These are phyloP conservation scores for Buphagus erythrorhynchus DNA, from an alignment of 2,797 vertebrate genomes.

Conservation along the genomic window DNA sequence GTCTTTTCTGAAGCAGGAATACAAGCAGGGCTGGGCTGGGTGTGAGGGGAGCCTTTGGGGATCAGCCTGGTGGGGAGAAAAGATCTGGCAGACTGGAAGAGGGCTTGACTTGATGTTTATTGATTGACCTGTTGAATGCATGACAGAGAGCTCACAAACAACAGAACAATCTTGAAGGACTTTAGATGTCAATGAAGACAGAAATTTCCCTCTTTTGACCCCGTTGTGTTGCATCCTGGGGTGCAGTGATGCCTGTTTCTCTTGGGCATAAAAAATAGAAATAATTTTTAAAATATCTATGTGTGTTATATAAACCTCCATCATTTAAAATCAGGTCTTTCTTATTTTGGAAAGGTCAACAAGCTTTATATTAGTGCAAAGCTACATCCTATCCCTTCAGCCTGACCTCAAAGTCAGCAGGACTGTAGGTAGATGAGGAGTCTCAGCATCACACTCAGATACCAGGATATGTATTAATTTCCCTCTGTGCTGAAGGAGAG, in stretches of 20 bases:
- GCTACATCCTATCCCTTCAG: neutral
- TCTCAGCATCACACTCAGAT: neutral
- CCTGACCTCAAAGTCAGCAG: neutral
- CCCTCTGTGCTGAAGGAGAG: neutral
- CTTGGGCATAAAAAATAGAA: neutral
- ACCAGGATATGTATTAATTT: neutral
- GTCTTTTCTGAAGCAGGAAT: neutral
- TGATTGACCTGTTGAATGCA: neutral
- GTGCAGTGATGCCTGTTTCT: neutral
- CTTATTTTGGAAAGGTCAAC: neutral
- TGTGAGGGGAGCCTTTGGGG: neutral
- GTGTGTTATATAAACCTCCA: neutral
- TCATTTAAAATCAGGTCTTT: neutral
- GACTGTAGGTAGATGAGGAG: neutral
- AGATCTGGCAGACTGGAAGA: neutral
- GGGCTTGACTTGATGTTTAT: neutral
- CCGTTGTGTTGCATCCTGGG: neutral
- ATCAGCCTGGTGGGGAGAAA: neutral
- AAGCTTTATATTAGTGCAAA: neutral
- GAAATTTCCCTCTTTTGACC: neutral
- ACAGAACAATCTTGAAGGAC: neutral
- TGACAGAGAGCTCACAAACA: neutral
- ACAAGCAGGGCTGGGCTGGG: neutral
- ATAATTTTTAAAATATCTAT: rapidly evolving
- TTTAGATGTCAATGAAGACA: neutral